Evolutionary conservation across 2,888 invertebrate genomes (phyloP), one percentile per base, ranked within the genome.

Genomic region (Osedax fenrisi): DNA sequence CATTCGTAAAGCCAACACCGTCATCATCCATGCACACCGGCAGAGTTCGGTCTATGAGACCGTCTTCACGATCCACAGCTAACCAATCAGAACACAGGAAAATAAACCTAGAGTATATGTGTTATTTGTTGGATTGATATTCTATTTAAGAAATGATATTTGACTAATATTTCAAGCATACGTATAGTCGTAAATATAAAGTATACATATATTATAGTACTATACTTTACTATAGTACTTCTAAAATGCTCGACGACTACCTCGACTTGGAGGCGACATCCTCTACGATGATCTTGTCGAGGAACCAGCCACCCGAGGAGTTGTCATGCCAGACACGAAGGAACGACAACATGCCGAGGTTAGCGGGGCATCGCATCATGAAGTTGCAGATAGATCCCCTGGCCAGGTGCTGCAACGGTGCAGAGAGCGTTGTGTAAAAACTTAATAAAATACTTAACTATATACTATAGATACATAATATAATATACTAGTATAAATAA

Each of bases 71-170:
- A 74, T 84, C 85, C 2, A 82, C 79, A n/a, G 83, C 83, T 41
- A 86, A 79, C 86, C 86, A 86, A n/a, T 79, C 76, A 71, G 84
- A 81, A 69, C 81, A 82, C 26, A 83, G 73, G 73, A 82, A 82
- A 23, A 75, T 27, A 64, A 76, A 78, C 72, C 78, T 78, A 27
- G 1, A 67, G 66, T 17, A 64, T 17, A 64, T n/a, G n/a, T n/a
- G n/a, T n/a, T n/a, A n/a, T n/a, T n/a, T n/a, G n/a, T n/a, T n/a
- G n/a, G n/a, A n/a, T n/a, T n/a, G n/a, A n/a, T n/a, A n/a, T n/a
- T n/a, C n/a, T n/a, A n/a, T n/a, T n/a, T n/a, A n/a, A n/a, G n/a
- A n/a, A n/a, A n/a, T n/a, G n/a, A n/a, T n/a, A n/a, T n/a, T n/a
- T n/a, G n/a, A n/a, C n/a, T n/a, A n/a, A n/a, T n/a, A n/a, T n/a